Base-by-base conservation (phyloP, 2,888 invertebrate species). In the Eurois occulta region DNA sequence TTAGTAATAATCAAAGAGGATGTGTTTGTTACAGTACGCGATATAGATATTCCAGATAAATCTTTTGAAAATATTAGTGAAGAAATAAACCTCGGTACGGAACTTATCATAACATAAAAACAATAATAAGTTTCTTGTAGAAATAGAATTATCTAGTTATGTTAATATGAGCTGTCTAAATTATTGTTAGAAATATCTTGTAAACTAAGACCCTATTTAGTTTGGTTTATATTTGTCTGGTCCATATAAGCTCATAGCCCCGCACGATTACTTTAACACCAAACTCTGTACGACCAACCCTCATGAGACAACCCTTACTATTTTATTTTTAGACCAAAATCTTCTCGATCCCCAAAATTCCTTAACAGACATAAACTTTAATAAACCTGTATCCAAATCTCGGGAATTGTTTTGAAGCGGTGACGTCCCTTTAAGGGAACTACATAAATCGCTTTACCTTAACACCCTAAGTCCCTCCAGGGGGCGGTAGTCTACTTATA, bases 361-460 rank as follows among this genome's bases (percentile, higher is more conserved):
- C 75, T 72, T 75, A 83, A 85, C 72, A 65, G 24, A 46, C 58
- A 84, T 86, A 72, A 77, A 80, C 60, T 86, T 77, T 77, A 83
- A 72, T 77, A 84, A 78, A 83, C 78, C 72, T 67, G 70, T 86
- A 73, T 73, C 68, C 58, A 84, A 87, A 80, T 84, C 80, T 78
- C 76, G 73, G 76, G 73, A 85, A 85, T 80, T 84, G 85, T 85
- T 85, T 85, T 72, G 87, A 78, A 74, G 70, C 77, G 64, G 67
- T 86, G 83, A 86, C 64, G 77, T 77, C 79, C 81, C 77, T 77
- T 75, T 38, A 77, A 77, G 79, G 81, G 72, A 86, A 85, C 84
- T 81, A 84, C 86, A 88, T 90, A 90, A 90, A 90, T 90, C 88
- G 90, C 73, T 90, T 88, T 88, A 77, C 77, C 80, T 78, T 88